Evolutionary conservation across 2,113 vertebrate species (phyloP), one percentile per base, ranked within the genome.

Genomic region (Brachyhypopomus gauderio): DNA sequence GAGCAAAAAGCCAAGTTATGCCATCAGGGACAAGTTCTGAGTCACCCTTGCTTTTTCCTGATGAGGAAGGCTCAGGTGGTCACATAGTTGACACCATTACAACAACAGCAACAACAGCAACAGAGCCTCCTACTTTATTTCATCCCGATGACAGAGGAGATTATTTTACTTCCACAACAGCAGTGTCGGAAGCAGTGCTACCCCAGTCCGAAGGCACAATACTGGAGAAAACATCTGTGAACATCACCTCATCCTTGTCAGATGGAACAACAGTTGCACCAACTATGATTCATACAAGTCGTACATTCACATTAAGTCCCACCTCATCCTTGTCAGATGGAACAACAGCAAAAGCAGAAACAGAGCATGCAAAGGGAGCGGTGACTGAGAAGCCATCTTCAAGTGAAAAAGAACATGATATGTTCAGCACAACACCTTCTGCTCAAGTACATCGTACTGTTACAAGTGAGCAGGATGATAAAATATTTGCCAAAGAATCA

Each of bases 31-130:
- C n/a, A 27, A 71, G 11, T 72, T 67, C 45, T n/a, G 59, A 75
- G 34, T 69, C 79, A 45, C 20, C 19, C 12, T 67, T 67, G 9
- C 27, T 59, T 34, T 45, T 81, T 11, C 48, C 72, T 30, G 79
- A 81, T 3, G 19, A 52, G n/a, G 72, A 81, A 75, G 34, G 72
- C 12, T 75, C 72, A 14, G 72, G 62, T 58, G 72, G 55, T 80
- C 45, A 73, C 30, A 55, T 41, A 56, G 20, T 8, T 74, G 59
- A 74, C 36, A 16, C 16, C 11, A 27, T 30, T 34, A 23, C 38
- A 17, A 62, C 66, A 79, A 45, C 7, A 14, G n/a, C 36, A 41
- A 22, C 22, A 16, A 48, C 52, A 72, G 25, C 8, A 17, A 55
- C 71, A 8, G 5, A 27, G 73, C 16, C 38, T 17, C 2, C 23